phyloP scores from a whole-genome alignment of 2,888 invertebrate species.

The Periphyllus acericola region DNA sequence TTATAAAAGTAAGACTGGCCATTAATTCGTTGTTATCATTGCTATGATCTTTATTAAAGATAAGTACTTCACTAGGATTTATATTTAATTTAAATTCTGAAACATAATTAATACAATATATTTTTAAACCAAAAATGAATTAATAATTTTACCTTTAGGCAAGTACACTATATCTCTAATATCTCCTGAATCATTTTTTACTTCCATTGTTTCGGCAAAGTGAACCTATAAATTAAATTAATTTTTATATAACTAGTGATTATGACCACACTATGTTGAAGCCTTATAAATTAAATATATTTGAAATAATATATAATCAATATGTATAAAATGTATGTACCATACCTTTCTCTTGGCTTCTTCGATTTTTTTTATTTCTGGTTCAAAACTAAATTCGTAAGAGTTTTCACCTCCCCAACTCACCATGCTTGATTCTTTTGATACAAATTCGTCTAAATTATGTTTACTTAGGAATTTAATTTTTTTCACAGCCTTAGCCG shows the following conservation, averaged over 20 bases:
- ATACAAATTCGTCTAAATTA: constrained; percentile 78
- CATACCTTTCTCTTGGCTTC: constrained; percentile 63
- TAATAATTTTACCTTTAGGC: constrained; percentile 47
- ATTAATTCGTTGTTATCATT: constrained; percentile 47
- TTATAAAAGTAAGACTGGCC: constrained; percentile 38
- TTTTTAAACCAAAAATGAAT: background rate
- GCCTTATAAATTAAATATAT: constrained; percentile 20
- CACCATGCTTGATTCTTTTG: constrained; percentile 78
- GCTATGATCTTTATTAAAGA: constrained; percentile 42
- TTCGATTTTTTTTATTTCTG: constrained; percentile 70
- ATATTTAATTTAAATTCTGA: constrained; percentile 52
- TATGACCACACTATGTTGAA: background rate
- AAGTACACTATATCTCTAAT: constrained; percentile 44
- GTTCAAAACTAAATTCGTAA: constrained; percentile 78
- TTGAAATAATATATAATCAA: constrained; percentile 5
- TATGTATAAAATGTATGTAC: background rate
- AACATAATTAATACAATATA: constrained; percentile 25
- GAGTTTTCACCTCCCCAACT: constrained; percentile 85
- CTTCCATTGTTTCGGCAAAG: constrained; percentile 70
- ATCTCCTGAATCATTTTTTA: constrained; percentile 49
- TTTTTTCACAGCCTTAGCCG: constrained; percentile 86
- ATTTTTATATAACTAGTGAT: background rate
- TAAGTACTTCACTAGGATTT: constrained; percentile 42
- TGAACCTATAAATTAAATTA: constrained; percentile 70
- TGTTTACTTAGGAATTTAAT: constrained; percentile 86